These are phyloP conservation scores for Monopis laevigella DNA, from an alignment of 2,888 invertebrate species.

Conservation along the genomic window DNA sequence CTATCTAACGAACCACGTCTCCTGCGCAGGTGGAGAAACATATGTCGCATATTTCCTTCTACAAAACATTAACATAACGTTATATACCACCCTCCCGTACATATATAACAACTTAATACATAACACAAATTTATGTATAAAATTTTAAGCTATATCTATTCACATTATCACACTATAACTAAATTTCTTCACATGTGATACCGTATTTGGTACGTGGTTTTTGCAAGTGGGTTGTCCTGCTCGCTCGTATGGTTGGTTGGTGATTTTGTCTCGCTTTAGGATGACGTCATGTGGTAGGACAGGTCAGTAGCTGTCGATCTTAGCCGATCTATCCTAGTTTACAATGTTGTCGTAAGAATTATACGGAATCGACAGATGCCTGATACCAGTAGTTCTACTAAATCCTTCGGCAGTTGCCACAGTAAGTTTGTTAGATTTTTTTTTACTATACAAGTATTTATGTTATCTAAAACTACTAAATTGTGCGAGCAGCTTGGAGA, in stretches of 20 bases:
- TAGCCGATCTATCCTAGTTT: slow-evolving; percentile 5
- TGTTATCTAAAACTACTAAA: too few relatives aligned
- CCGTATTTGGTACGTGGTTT: slow-evolving; percentile 61
- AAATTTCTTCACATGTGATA: slow-evolving; percentile 60
- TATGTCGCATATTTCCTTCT: slow-evolving; percentile 35
- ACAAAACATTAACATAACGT: slow-evolving; percentile 23
- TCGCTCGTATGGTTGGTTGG: slow-evolving; percentile 20
- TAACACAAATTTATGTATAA: slow-evolving; percentile 24
- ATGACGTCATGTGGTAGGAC: slow-evolving; percentile 39
- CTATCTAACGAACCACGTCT: background rate
- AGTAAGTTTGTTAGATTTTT: too few relatives aligned
- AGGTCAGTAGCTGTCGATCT: slow-evolving; percentile 3
- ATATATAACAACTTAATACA: background rate
- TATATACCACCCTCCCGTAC: background rate
- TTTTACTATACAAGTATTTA: too few relatives aligned
- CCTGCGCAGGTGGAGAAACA: slow-evolving; percentile 22
- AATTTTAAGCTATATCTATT: slow-evolving; percentile 31
- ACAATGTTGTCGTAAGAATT: slow-evolving; percentile 6
- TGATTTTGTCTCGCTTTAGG: slow-evolving; percentile 29
- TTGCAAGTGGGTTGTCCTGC: slow-evolving; percentile 33
- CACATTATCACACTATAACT: slow-evolving; percentile 35
- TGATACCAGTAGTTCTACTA: too few relatives aligned
- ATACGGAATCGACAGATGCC: too few relatives aligned
- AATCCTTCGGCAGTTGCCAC: too few relatives aligned
- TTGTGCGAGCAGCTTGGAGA: too few relatives aligned